These are phyloP conservation scores for Macroteleia sp. DNA, from an alignment of 2,888 invertebrate genomes.

Conservation along the genomic window DNA sequence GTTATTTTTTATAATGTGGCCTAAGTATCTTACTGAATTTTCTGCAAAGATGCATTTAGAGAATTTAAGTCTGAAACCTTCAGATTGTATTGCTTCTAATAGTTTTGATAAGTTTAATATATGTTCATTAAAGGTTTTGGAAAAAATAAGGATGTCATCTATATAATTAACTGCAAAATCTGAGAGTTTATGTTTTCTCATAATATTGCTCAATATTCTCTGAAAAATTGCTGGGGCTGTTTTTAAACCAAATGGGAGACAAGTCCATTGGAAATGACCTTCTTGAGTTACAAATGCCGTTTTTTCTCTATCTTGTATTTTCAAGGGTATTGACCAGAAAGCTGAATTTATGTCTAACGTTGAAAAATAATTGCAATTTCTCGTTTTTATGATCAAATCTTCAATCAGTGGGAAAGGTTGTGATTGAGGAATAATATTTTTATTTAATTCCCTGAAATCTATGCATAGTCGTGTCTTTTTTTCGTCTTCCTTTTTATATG, in stretches of 20 bases:
- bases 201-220: conserved; percentile 49
- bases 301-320: conserved; percentile 61
- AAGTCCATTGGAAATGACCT: conserved; percentile 50
- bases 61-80: conserved; percentile 62
- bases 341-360: conserved; percentile 69
- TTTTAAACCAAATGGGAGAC: conserved; percentile 58
- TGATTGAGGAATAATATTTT: conserved; percentile 64
- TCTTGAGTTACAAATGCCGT: conserved; percentile 51
- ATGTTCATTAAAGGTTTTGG: conserved; percentile 45
- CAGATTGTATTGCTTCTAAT: conserved; percentile 45
- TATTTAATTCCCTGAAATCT: conserved; percentile 66
- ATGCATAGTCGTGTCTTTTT: conserved; percentile 65
- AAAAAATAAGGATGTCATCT: conserved; percentile 57
- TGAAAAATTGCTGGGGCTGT: conserved; percentile 60
- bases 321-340: conserved; percentile 68
- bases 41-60: conserved; percentile 18
- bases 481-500: conserved; percentile 65
- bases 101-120: conserved; percentile 8
- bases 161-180: conserved; percentile 47
- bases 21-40: conserved; percentile 17
- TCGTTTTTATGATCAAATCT: conserved; percentile 57
- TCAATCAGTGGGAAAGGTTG: conserved; percentile 68
- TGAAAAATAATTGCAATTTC: conserved; percentile 58
- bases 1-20: conserved; percentile 21
- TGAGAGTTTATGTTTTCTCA: conserved; percentile 43